phyloP scores from a whole-genome alignment of 2,888 invertebrate species.

The Phaedon cochleariae region DNA sequence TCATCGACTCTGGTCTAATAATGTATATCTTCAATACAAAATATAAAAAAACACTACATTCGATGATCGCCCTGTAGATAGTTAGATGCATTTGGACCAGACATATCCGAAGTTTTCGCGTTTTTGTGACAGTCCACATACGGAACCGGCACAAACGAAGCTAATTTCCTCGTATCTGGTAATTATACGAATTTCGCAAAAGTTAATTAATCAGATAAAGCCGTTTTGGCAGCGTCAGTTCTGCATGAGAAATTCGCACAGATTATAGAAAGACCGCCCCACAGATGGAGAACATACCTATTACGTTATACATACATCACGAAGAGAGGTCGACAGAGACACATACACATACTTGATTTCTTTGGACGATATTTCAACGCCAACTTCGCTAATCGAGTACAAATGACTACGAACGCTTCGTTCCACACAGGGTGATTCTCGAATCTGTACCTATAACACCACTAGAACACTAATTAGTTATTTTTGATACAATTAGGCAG shows the following conservation, averaged over 20 bases:
- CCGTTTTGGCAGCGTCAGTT: neutral
- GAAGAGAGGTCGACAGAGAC: neutral
- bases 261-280: neutral
- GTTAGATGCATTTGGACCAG: neutral
- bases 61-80: no score
- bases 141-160: neutral
- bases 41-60: no score
- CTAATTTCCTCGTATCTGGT: neutral
- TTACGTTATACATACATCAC: neutral
- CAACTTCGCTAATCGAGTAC: neutral
- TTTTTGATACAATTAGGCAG: no score
- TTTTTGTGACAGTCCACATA: neutral
- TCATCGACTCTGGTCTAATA: no score
- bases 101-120: neutral
- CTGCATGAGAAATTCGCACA: conserved; percentile 6
- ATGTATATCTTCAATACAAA: no score
- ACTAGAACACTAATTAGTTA: no score
- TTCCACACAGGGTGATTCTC: no score
- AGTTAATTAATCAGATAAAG: conserved; percentile 14
- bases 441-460: no score
- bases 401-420: no score
- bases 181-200: neutral
- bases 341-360: neutral
- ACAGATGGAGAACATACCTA: no score
- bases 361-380: neutral